Base-by-base conservation (phyloP, 2,113 vertebrate genomes). In the Todiramphus saurophagus region DNA sequence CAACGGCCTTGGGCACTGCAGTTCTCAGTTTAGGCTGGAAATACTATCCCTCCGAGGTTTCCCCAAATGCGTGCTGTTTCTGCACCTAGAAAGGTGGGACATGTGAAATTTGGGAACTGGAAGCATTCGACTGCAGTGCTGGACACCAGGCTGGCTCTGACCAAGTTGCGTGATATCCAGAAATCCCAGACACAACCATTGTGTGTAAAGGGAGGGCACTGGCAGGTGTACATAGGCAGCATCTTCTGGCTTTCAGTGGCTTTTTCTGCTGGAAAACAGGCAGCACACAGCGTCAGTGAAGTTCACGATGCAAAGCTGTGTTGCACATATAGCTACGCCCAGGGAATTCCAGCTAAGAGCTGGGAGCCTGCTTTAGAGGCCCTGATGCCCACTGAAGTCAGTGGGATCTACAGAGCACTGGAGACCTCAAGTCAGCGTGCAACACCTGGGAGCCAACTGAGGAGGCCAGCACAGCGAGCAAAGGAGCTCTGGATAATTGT, bases 361-460 rank as follows among this genome's bases (percentile, higher is more conserved):
- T 18, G 41, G 17, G 23, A 73, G 35, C 20, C 5, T 11, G 11
- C 8, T 16, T 23, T 16, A 35, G 41, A 1, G 0, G 1, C 25
- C 53, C 13, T 28, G 46, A 62, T 59, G n/a, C 48, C 62, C 16
- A 1, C 20, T 39, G 43, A 30, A 41, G 24, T 9, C 17, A 0
- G 11, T 6, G 11, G 8, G 33, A 10, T 8, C 17, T 4, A 1
- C 18, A 43, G 69, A 46, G 24, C 39, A 1, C 31, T 3, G 37
- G 31, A n/a, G 59, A 48, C 10, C 48, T 46, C 27, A 12, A 28
- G 39, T 15, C 53, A 6, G 67, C 72, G 16, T 44, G 6, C 0
- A 1, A 3, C 0, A 0, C 37, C 10, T 21, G 44, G 21, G 11
- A 37, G 58, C 13, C 0, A 1, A 39, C 6, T 16, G 27, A 7